phyloP scores from a whole-genome alignment of 2,113 vertebrate genomes.

The Bostrychus sinensis region DNA sequence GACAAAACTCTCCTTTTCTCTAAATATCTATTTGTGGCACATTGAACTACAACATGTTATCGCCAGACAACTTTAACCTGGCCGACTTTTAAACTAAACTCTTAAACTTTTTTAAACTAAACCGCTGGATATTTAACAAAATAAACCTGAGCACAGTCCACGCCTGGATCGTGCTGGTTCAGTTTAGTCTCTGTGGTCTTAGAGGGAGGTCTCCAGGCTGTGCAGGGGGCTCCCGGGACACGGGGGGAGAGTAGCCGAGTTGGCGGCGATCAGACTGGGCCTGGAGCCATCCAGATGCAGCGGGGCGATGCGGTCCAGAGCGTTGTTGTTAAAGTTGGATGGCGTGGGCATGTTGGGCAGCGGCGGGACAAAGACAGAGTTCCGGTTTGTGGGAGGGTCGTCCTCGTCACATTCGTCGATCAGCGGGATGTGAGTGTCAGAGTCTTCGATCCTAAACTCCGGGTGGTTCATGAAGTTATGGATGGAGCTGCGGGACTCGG shows the following conservation, averaged over 20 bases:
- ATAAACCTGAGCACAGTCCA: background rate
- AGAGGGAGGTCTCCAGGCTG: conserved; percentile 98
- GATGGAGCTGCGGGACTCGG: conserved; percentile 95
- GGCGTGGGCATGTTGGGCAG: conserved; percentile 54
- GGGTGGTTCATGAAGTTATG: conserved; percentile 99
- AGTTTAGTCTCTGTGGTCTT: conserved; percentile 65
- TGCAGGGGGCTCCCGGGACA: conserved; percentile 96
- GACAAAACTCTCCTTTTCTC: background rate
- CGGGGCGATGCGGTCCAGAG: conserved; percentile 85
- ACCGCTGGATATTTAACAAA: too few species aligned
- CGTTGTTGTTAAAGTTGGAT: conserved; percentile 92
- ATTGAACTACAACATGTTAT: too few species aligned
- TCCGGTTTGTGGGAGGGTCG: conserved; percentile 90
- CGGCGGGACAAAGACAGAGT: conserved; percentile 79
- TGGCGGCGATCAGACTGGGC: conserved; percentile 69
- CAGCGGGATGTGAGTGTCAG: conserved; percentile 91
- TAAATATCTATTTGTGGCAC: too few species aligned
- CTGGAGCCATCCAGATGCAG: conserved; percentile 87
- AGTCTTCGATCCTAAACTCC: conserved; percentile 96
- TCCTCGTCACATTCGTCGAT: conserved; percentile 97
- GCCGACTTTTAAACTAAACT: too few species aligned
- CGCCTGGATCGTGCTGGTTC: too few species aligned
- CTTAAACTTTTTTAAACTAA: too few species aligned
- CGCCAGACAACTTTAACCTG: too few species aligned
- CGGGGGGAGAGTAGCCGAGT: conserved; percentile 78